These are phyloP conservation scores for Parnassius mnemosyne DNA, from an alignment of 2,888 invertebrate genomes.

Conservation along the genomic window DNA sequence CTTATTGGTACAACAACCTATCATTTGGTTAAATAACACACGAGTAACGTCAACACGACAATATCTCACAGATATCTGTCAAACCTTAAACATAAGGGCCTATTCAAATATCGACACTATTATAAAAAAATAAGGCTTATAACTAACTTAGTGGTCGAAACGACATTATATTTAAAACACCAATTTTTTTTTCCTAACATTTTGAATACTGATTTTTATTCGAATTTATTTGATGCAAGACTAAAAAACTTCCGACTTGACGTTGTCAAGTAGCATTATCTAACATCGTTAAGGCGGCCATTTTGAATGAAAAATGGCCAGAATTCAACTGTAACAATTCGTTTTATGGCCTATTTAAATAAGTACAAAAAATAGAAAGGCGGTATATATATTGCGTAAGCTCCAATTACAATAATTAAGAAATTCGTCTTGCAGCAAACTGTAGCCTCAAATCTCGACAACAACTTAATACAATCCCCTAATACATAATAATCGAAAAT, in stretches of 20 bases:
- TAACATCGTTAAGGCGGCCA: background rate
- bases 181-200: background rate
- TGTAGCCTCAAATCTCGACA: constrained; percentile 5
- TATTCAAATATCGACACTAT: constrained; percentile 10
- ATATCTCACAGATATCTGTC: background rate
- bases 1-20: no score
- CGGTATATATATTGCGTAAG: no score
- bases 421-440: constrained; percentile 4
- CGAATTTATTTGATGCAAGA: background rate
- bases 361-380: no score
- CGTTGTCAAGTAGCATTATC: no score
- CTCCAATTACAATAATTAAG: no score
- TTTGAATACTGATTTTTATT: constrained; percentile 8
- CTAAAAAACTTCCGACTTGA: background rate
- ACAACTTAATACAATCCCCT: background rate
- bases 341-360: no score
- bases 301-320: background rate
- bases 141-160: background rate
- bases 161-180: constrained; percentile 5
- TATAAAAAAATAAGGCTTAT: background rate
- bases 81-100: background rate
- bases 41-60: no score
- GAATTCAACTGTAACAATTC: no score
- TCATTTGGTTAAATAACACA: no score
- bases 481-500: no score